Base-by-base conservation (phyloP, 2,888 invertebrate genomes). In the Nomada fabriciana region DNA sequence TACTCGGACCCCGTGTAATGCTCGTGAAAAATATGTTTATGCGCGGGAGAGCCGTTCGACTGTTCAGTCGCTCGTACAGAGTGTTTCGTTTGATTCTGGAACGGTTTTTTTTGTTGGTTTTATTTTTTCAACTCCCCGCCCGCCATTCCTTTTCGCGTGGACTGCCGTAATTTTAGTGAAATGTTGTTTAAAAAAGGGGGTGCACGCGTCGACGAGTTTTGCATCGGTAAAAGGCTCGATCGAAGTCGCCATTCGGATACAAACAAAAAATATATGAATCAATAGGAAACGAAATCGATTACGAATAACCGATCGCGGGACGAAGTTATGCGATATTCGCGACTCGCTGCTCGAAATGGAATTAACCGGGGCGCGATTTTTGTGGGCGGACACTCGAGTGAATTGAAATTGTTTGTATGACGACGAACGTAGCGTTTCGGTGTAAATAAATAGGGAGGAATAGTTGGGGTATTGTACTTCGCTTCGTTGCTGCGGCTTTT, bases 11-110 rank as follows among this genome's bases (percentile, higher is more conserved):
- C 52, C 65, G 61, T 69, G 36, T 60, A 70, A 60, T 15, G 52
- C 15, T n/a, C 18, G 65, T 67, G 50, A 77, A 76, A 77, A 75
- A 74, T 74, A 74, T 74, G 75, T 67, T 74, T 74, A 74, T 60
- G 52, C 75, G 25, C 42, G 65, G 13, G n/a, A 3, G 29, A 5
- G 4, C 29, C 23, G 42, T 29, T 72, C 13, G 36, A 52, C 20
- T 42, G 43, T 64, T 52, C 23, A 36, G 3, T 29, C 29, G 43
- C 5, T 43, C 63, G 43, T 20, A 5, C n/a, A 2, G 42, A 20
- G 2, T 0, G 59, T 42, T 69, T 15, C 52, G 43, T 59, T 59
- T 42, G 20, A 53, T 25, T 60, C 7, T 29, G 9, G 0, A 7
- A 9, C 18, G 2, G 2, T 50, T 10, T 18, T 25, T 11, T 10